Percentiles rank a stretch among this genome's conserved stretches.
phyloP scores from a whole-genome alignment of 2,113 vertebrate species.

The Tamias sibiricus region DNA sequence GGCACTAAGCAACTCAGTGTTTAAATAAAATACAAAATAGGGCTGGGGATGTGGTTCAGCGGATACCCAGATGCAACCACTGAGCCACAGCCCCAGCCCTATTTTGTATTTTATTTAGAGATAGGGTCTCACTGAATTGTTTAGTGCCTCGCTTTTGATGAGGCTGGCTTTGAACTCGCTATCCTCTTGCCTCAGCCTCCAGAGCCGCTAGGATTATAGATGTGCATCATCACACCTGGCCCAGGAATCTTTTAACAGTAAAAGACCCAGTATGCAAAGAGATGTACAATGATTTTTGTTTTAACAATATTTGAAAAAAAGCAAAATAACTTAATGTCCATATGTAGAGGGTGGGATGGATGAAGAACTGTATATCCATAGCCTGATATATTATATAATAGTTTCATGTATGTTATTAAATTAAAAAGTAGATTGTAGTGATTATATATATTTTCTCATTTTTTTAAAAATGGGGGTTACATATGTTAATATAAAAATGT shows the following conservation, averaged over 20 bases:
- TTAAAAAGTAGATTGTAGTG: background rate
- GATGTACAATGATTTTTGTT: background rate
- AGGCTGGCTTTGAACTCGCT: no score
- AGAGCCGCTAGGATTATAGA: no score
- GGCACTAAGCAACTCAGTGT: no score
- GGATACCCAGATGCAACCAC: no score
- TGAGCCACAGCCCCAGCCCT: no score
- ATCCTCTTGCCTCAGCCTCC: no score
- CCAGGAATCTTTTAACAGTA: background rate
- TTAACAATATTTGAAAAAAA: background rate
- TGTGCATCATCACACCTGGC: background rate
- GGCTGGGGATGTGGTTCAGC: no score
- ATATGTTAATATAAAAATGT: background rate
- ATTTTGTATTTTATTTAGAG: no score
- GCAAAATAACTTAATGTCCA: background rate
- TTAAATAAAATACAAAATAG: no score
- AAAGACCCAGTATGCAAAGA: background rate
- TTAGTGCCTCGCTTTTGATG: no score
- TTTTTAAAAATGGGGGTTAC: background rate
- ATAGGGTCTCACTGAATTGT: no score
- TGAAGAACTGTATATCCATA: background rate
- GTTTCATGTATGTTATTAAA: background rate
- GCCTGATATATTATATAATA: background rate
- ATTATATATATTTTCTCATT: background rate
- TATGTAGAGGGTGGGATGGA: background rate